Evolutionary conservation across 2,888 invertebrate genomes (phyloP).

Genomic region (Ochlodes sylvanus): DNA sequence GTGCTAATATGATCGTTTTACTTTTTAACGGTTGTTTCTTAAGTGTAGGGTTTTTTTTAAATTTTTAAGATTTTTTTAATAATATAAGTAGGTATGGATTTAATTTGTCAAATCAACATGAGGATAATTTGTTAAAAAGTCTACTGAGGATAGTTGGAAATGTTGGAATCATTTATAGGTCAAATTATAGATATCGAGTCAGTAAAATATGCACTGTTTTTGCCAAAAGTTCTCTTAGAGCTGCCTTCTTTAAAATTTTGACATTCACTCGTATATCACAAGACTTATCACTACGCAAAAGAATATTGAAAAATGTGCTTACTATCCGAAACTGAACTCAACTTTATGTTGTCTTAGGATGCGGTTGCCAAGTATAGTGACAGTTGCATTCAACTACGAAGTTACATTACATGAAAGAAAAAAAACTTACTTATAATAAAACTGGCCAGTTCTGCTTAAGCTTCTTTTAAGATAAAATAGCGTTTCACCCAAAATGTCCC

Average conservation of each 20-base stretch:
- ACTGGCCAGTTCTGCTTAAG: not conserved
- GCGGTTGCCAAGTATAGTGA: not conserved
- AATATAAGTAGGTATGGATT: too few relatives aligned
- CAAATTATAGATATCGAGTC: constrained; percentile 19
- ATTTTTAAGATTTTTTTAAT: too few relatives aligned
- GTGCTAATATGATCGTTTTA: too few relatives aligned
- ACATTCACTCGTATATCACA: constrained; percentile 14
- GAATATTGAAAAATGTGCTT: constrained; percentile 10
- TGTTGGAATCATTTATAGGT: constrained; percentile 4
- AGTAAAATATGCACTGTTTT: constrained; percentile 30
- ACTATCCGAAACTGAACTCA: not conserved
- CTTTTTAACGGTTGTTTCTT: too few relatives aligned
- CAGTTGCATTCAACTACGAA: not conserved
- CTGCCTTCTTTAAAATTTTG: constrained; percentile 20
- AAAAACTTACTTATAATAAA: not conserved
- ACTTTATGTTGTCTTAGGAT: not conserved
- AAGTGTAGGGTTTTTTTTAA: too few relatives aligned
- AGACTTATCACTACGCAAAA: constrained; percentile 7
- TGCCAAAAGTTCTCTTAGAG: constrained; percentile 25
- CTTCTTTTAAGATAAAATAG: not conserved
- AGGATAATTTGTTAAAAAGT: too few relatives aligned
- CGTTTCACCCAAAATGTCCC: not conserved
- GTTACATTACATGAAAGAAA: not conserved
- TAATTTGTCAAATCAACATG: too few relatives aligned
- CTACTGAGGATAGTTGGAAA: not conserved